Evolutionary conservation across 2,888 invertebrate genomes (phyloP).

Genomic region (Chrysolina oricalcia): DNA sequence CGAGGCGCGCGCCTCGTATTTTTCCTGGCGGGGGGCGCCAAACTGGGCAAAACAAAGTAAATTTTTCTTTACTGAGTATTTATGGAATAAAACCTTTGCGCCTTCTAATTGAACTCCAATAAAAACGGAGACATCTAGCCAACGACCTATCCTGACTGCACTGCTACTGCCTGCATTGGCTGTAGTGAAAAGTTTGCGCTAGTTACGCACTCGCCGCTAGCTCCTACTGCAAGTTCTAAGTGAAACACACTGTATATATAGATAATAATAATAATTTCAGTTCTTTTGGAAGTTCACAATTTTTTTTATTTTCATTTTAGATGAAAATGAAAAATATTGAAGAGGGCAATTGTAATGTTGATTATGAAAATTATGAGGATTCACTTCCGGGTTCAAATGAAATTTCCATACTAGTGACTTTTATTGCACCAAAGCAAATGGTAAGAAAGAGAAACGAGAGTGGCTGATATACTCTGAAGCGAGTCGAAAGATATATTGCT

Average conservation of each 20-base stretch:
- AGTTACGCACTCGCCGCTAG: no score
- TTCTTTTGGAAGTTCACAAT: constrained; percentile 27
- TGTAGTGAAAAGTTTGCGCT: no score
- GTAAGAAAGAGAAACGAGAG: constrained; percentile 32
- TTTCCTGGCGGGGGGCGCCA: no score
- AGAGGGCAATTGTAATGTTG: constrained; percentile 33
- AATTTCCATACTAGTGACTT: constrained; percentile 21
- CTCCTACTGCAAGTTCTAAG: no score
- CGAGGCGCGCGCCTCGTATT: no score
- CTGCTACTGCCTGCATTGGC: no score
- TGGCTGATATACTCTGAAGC: constrained; percentile 29
- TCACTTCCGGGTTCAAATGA: constrained; percentile 30
- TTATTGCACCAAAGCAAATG: constrained; percentile 34
- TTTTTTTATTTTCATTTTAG: constrained; percentile 27
- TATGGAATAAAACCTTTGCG: no score
- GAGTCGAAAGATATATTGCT: constrained; percentile 28
- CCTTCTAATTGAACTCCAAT: no score
- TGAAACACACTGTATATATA: constrained; percentile 27
- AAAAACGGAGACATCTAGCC: no score
- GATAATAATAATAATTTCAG: constrained; percentile 21
- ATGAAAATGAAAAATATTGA: constrained; percentile 28
- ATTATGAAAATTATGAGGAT: constrained; percentile 31
- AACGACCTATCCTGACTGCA: no score
- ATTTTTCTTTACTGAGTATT: no score
- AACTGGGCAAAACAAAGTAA: no score